Base-by-base conservation (phyloP, 2,797 vertebrate species). In the Pteropus rufus region DNA sequence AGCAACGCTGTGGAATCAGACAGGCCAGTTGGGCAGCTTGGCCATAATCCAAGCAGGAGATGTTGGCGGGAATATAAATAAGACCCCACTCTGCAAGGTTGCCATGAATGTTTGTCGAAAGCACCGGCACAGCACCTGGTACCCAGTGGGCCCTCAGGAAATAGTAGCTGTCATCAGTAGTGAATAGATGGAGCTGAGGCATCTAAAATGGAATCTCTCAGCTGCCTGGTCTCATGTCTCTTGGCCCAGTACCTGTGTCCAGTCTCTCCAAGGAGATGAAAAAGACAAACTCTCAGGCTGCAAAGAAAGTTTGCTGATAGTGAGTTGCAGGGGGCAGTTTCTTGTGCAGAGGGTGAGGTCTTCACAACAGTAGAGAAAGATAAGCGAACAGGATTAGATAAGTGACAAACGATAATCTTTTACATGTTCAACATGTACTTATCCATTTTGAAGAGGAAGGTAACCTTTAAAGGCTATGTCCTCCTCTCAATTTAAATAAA, bases 401-500 rank as follows among this genome's bases (percentile, higher is more conserved):
- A 36, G 41, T 21, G 82, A 58, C 36, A 26, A 67, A 83, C 10
- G 41, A 23, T 29, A 41, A 76, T 44, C 34, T 87, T 89, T 81
- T 83, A 54, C 52, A 14, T 0, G 1, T 31, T 54, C 69, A 24
- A 10, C 49, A 4, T 5, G 18, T 16, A 26, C 79, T 88, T 34
- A 5, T 0, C 1, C 16, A 31, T 41, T 54, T 18, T 56, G 79
- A 95, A 91, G 49, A 21, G 41, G 19, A 95, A 46, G 44, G 39
- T 70, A n/a, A 77, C 70, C 89, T 91, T 95, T 94, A 89, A 79
- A 96, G 91, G 58, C 16, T 2, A 18, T 0, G 41, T 86, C 67
- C 58, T 93, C 70, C 86, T 89, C 93, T 91, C 64, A 24, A 29
- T 83, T 52, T 73, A 52, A 92, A 82, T 77, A 64, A 88, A 73